phyloP scores from a whole-genome alignment of 2,888 invertebrate genomes.

The Hemaris fuciformis region DNA sequence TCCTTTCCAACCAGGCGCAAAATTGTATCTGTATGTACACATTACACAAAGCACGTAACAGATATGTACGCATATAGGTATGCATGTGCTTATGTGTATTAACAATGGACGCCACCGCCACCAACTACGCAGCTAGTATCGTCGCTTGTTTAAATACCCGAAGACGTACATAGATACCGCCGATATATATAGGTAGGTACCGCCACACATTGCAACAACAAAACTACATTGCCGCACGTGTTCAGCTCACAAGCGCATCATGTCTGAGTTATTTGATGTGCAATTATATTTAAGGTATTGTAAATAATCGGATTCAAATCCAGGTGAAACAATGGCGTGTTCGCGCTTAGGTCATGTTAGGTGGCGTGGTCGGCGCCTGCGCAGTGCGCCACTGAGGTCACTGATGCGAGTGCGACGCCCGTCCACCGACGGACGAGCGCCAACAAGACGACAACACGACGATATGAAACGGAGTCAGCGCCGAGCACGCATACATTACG shows the following conservation, averaged over 20 bases:
- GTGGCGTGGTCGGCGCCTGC: slow-evolving; percentile 54
- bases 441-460: slow-evolving; percentile 55
- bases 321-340: slow-evolving; percentile 33
- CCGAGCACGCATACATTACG: slow-evolving; percentile 71
- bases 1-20: neutral
- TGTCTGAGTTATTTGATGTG: neutral
- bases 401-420: slow-evolving; percentile 58
- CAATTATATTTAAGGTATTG: neutral
- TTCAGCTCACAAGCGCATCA: neutral
- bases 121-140: slow-evolving; percentile 16
- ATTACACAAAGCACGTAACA: neutral
- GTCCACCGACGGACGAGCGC: slow-evolving; percentile 39
- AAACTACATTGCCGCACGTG: neutral
- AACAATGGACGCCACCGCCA: slow-evolving; percentile 28
- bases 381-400: slow-evolving; percentile 71
- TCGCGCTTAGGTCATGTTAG: slow-evolving; percentile 60
- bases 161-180: neutral
- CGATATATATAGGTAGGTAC: neutral
- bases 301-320: slow-evolving; percentile 7
- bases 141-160: neutral
- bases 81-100: slow-evolving; percentile 19
- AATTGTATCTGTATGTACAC: neutral
- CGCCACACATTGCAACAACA: neutral
- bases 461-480: slow-evolving; percentile 52
- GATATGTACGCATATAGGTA: neutral